Evolutionary conservation across 2,797 vertebrate genomes (phyloP).

Genomic region (Danio albolineatus): DNA sequence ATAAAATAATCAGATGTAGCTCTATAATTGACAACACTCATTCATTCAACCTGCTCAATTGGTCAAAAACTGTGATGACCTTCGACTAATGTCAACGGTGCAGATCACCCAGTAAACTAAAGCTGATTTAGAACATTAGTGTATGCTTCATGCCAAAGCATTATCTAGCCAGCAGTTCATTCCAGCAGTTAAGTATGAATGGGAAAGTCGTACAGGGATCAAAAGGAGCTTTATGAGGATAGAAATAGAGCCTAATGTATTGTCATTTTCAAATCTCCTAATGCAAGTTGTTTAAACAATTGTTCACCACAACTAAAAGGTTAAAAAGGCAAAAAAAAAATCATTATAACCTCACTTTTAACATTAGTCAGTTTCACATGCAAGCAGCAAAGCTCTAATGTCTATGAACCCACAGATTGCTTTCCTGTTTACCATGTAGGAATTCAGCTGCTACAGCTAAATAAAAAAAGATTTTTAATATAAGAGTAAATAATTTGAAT

Average conservation of each 20-base stretch:
- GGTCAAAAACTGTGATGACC: too few relatives aligned
- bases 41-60: too few relatives aligned
- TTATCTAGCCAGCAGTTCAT: neutral
- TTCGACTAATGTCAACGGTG: too few relatives aligned
- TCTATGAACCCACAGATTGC: neutral
- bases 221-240: neutral
- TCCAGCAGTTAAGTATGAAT: neutral
- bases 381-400: neutral
- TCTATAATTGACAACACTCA: too few relatives aligned
- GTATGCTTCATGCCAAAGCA: neutral
- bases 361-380: neutral
- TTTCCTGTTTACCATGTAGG: neutral
- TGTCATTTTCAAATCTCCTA: slow-evolving; percentile 6
- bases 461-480: neutral
- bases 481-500: neutral
- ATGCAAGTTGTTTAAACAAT: slow-evolving; percentile 15
- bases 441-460: neutral
- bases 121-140: neutral
- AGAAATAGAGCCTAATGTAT: neutral
- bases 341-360: too few relatives aligned
- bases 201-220: neutral
- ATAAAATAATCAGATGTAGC: too few relatives aligned
- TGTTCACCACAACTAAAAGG: neutral
- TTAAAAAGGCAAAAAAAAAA: slow-evolving; percentile 6
- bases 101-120: too few relatives aligned